These are phyloP conservation scores for Ammodytes dubius DNA, from an alignment of 2,113 vertebrate genomes.

Conservation along the genomic window DNA sequence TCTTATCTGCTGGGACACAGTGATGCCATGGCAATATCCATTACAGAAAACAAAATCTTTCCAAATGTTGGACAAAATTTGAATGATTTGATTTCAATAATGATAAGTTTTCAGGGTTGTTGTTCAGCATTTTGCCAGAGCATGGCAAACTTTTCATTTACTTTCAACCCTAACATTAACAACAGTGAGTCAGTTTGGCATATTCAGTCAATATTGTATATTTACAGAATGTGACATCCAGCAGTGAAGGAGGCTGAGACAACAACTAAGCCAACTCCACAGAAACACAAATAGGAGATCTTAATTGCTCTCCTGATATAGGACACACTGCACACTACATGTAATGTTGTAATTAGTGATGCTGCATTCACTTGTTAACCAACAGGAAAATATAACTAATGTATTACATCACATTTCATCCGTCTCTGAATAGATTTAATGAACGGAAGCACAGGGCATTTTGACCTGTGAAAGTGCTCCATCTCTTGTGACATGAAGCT, in stretches of 20 bases:
- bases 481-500: conserved; percentile 7
- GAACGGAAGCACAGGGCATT: conserved; percentile 3
- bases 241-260: neutral
- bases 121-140: neutral
- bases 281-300: conserved; percentile 4
- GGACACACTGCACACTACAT: conserved; percentile 1
- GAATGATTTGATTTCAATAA: neutral
- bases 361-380: conserved; percentile 26
- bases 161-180: neutral
- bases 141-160: neutral
- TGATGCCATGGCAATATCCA: conserved; percentile 33
- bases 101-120: neutral
- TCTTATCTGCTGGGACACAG: conserved; percentile 3
- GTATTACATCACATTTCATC: conserved; percentile 16
- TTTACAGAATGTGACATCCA: conserved; percentile 1
- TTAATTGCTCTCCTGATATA: neutral
- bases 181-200: neutral
- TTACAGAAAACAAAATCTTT: conserved; percentile 18
- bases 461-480: conserved; percentile 12
- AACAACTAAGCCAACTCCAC: neutral
- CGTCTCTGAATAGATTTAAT: conserved; percentile 20
- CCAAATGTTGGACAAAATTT: neutral
- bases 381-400: conserved; percentile 24
- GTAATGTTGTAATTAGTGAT: conserved; percentile 37
- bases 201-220: conserved; percentile 6